phyloP scores from a whole-genome alignment of 2,113 vertebrate genomes.

The Neolamprologus sp. region DNA sequence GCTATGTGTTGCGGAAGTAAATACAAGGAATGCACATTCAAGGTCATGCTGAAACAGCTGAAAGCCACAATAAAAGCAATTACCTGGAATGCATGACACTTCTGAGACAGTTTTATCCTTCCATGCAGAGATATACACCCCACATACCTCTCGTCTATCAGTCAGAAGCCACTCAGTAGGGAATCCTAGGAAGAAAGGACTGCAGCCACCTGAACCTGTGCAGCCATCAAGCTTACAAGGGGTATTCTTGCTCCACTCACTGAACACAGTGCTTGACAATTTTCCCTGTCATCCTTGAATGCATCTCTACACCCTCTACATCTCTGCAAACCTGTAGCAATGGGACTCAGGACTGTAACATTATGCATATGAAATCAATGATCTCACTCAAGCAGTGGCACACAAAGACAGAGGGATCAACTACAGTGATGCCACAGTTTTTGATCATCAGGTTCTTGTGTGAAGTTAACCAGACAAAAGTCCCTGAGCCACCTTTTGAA shows the following conservation, averaged over 20 bases:
- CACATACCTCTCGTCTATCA: background rate
- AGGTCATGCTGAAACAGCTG: background rate
- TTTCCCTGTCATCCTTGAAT: background rate
- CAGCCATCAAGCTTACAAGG: background rate
- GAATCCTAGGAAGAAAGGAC: background rate
- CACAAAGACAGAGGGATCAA: background rate
- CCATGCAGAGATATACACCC: background rate
- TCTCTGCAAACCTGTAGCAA: background rate
- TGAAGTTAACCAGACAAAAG: background rate
- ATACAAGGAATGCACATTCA: background rate
- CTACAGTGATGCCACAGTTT: background rate
- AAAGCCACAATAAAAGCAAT: background rate
- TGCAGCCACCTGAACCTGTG: background rate
- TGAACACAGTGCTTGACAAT: background rate
- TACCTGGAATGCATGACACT: background rate
- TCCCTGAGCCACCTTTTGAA: background rate
- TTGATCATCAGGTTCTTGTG: background rate
- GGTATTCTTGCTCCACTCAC: background rate
- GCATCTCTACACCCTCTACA: background rate
- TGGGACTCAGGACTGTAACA: accelerated
- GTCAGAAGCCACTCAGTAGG: background rate
- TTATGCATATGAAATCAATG: background rate
- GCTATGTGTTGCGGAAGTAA: background rate
- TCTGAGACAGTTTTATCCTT: background rate
- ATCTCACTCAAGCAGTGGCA: background rate